Evolutionary conservation across 2,888 invertebrate genomes (phyloP).

Genomic region (Synanthedon tipuliformis): DNA sequence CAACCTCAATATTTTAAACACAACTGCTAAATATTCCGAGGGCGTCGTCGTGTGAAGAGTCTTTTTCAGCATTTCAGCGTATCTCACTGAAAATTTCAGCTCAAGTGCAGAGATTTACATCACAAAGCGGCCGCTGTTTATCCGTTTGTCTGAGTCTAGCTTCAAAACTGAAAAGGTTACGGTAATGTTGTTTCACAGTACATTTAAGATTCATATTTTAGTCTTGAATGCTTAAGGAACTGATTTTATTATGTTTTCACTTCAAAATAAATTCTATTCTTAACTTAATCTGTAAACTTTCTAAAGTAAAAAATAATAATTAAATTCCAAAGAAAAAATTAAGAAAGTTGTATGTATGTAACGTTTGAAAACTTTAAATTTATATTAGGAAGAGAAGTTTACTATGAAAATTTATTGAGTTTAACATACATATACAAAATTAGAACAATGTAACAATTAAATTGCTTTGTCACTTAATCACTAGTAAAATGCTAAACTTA

Average conservation of each 20-base stretch:
- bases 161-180: background rate
- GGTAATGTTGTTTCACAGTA: background rate
- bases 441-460: no score
- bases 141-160: conserved; percentile 5
- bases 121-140: conserved; percentile 11
- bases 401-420: no score
- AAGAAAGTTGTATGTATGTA: no score
- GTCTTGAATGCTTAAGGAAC: background rate
- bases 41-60: conserved; percentile 9
- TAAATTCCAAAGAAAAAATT: no score
- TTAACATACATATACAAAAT: no score
- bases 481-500: no score
- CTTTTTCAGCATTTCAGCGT: conserved; percentile 10
- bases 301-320: no score
- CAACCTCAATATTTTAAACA: background rate
- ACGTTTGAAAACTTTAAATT: no score
- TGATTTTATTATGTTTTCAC: background rate
- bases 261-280: background rate
- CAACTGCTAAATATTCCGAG: conserved; percentile 10
- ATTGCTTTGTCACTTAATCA: no score
- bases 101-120: conserved; percentile 10
- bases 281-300: no score
- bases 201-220: background rate
- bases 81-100: conserved; percentile 9
- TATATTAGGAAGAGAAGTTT: no score